These are phyloP conservation scores for Halcyon chelicuti DNA, from an alignment of 2,797 vertebrate genomes.

Conservation along the genomic window DNA sequence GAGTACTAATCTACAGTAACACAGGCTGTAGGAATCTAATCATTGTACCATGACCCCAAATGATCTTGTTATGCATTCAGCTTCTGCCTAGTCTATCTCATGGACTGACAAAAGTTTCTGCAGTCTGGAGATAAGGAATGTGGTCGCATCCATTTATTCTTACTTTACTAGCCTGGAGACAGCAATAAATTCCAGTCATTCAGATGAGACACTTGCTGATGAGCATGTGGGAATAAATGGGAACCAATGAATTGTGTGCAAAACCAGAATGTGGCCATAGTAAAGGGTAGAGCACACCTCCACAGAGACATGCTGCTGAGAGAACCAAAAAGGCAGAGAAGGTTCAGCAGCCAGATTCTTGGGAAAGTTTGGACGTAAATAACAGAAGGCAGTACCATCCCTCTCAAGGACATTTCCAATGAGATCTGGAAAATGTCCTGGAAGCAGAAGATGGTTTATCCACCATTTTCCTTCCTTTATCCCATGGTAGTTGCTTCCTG, in stretches of 20 bases:
- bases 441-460: not conserved
- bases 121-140: slow-evolving; percentile 68
- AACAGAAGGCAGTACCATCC: not conserved
- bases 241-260: slow-evolving; percentile 4
- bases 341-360: not conserved
- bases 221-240: slow-evolving; percentile 18
- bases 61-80: slow-evolving; percentile 65
- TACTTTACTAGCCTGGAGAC: slow-evolving; percentile 59
- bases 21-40: slow-evolving; percentile 69
- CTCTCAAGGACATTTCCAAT: not conserved
- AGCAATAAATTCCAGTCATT: slow-evolving; percentile 58
- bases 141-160: slow-evolving; percentile 63
- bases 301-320: not conserved
- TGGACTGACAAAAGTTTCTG: slow-evolving; percentile 72
- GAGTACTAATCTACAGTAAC: slow-evolving; percentile 66
- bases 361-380: not conserved
- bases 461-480: not conserved
- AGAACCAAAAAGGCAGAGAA: not conserved
- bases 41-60: slow-evolving; percentile 65
- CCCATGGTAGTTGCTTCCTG: not conserved
- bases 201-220: slow-evolving; percentile 44
- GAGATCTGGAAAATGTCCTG: not conserved
- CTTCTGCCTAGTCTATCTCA: slow-evolving; percentile 48
- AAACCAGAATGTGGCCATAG: not conserved
- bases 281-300: not conserved